Conservation (phyloP, 2,113 vertebrate species). For the Formicarius rufipectus region DNA sequence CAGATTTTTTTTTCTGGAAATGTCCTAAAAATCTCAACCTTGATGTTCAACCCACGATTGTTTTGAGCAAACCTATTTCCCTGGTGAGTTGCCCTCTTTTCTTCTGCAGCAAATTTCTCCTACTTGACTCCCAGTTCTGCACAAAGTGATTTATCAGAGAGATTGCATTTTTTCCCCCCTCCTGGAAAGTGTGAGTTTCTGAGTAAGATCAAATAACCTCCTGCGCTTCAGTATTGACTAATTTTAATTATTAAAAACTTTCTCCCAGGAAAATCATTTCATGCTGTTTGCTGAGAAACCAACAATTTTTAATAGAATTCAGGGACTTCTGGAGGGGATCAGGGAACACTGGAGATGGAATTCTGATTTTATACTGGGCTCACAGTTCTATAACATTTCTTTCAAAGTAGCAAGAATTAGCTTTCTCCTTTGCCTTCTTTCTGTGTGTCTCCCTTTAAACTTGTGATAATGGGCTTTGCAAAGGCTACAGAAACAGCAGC, state of each 20-base stretch:
- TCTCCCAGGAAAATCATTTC: constrained; percentile 64
- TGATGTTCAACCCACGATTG: constrained; percentile 36
- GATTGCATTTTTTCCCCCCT: constrained; percentile 37
- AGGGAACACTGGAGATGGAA: constrained; percentile 37
- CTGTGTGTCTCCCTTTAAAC: background rate
- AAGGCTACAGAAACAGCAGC: background rate
- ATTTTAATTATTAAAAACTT: constrained; percentile 79
- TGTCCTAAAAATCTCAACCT: constrained; percentile 38
- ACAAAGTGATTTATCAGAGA: constrained; percentile 70
- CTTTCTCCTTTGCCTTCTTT: background rate
- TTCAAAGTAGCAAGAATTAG: background rate
- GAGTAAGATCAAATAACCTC: constrained; percentile 72
- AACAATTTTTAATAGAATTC: constrained; percentile 67
- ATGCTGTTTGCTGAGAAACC: constrained; percentile 63
- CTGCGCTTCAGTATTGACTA: constrained; percentile 60
- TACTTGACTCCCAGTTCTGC: constrained; percentile 59
- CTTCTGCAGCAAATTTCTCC: constrained; percentile 60
- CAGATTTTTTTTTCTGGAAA: background rate
- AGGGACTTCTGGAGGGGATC: constrained; percentile 56
- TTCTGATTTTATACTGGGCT: constrained; percentile 25
- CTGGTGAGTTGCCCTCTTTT: constrained; percentile 53
- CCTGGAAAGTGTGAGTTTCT: constrained; percentile 67
- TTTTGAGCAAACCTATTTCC: constrained; percentile 56
- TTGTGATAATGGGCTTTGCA: background rate
- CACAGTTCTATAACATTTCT: background rate